Conservation (phyloP, 2,888 invertebrate genomes). For the Mamestra brassicae region DNA sequence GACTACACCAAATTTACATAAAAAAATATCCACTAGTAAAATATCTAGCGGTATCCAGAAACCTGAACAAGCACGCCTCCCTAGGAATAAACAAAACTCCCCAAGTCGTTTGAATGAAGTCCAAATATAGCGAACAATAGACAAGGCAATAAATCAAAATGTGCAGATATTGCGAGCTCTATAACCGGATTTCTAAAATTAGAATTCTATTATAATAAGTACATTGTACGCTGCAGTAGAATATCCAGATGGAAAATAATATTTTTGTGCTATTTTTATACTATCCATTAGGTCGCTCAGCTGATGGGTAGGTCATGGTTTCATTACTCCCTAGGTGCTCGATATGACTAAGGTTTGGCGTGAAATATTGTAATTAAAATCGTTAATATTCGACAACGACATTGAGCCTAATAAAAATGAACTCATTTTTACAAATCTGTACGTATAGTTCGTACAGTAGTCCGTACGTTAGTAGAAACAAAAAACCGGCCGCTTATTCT, state of each 20-base stretch:
- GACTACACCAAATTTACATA: no score
- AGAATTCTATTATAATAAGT: slow-evolving; percentile 15
- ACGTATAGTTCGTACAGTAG: neutral
- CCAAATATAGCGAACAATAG: slow-evolving; percentile 36
- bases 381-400: slow-evolving; percentile 14
- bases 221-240: slow-evolving; percentile 14
- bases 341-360: slow-evolving; percentile 47
- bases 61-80: neutral
- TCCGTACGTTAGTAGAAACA: neutral
- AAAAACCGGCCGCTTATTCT: neutral
- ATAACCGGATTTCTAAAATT: slow-evolving; percentile 21
- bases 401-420: slow-evolving; percentile 27
- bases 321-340: slow-evolving; percentile 48
- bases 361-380: slow-evolving; percentile 33
- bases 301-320: slow-evolving; percentile 57
- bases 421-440: slow-evolving; percentile 17
- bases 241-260: slow-evolving; percentile 12
- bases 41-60: neutral
- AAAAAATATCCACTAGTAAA: no score
- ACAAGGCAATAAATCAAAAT: slow-evolving; percentile 20
- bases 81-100: neutral
- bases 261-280: slow-evolving; percentile 39
- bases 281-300: slow-evolving; percentile 36
- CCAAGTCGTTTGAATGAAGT: slow-evolving; percentile 40
- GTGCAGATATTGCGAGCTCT: slow-evolving; percentile 25